Percentiles rank a stretch among this genome's conserved stretches.
phyloP scores from a whole-genome alignment of 2,113 vertebrate species.

The Prochilodus magdalenae region DNA sequence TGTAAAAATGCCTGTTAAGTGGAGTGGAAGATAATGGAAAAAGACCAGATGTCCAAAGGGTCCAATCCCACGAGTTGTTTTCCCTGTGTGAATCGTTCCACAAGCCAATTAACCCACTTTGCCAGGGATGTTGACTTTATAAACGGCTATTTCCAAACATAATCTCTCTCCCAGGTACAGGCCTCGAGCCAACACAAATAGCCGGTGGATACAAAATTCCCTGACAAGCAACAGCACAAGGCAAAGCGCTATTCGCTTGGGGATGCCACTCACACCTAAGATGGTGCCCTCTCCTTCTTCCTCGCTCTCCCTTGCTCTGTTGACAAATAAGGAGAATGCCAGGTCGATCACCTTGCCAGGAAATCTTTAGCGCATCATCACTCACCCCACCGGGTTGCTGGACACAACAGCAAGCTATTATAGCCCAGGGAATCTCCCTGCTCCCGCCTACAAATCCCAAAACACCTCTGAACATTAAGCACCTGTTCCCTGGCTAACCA shows the following conservation, averaged over 20 bases:
- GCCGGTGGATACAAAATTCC: conserved; percentile 30
- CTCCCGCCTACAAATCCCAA: conserved; percentile 42
- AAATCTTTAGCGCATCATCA: conserved; percentile 69
- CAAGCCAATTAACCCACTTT: conserved; percentile 46
- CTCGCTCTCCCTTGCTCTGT: conserved; percentile 26
- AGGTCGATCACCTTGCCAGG: conserved; percentile 67
- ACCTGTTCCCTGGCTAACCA: conserved; percentile 58
- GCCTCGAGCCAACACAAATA: conserved; percentile 42
- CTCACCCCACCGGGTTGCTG: conserved; percentile 53
- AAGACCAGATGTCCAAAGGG: not conserved
- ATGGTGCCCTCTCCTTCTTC: conserved; percentile 30
- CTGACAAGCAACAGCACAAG: conserved; percentile 26
- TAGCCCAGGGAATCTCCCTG: conserved; percentile 53
- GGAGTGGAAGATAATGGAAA: too few relatives aligned
- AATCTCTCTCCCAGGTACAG: conserved; percentile 23
- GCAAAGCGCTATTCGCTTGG: conserved; percentile 26
- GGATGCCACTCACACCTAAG: conserved; percentile 22
- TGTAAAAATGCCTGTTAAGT: too few relatives aligned
- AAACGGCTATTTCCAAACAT: conserved; percentile 35
- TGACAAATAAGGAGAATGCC: conserved; percentile 59
- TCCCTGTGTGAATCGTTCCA: conserved; percentile 19
- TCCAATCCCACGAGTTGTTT: conserved; percentile 12
- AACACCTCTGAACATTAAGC: conserved; percentile 61
- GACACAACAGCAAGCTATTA: conserved; percentile 62
- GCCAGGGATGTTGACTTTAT: conserved; percentile 32